Evolutionary conservation across 2,888 invertebrate species (phyloP), one percentile per base, ranked within the genome.

Genomic region (Dastarcus helophoroides): DNA sequence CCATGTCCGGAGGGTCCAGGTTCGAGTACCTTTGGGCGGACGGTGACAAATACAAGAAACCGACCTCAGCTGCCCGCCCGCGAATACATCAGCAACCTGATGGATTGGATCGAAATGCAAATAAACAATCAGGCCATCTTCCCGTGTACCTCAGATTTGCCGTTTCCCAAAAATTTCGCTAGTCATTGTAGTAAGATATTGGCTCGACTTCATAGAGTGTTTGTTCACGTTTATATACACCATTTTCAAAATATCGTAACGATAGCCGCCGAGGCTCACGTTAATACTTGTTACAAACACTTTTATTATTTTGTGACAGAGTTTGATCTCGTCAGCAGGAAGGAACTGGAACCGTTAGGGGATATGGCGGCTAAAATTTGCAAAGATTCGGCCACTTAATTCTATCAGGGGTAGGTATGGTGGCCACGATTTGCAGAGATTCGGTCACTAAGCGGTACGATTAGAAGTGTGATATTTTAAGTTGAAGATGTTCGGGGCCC

Each of bases 21-120:
- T 90, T 86, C 57, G 89, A 90, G 57, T 91, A 91, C 55, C 65
- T 88, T 21, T 91, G 90, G 90, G 84, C 83, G 12, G 90, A 91
- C 60, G 84, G 85, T 7, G 72, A 72, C 16, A 73, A 74, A 54
- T 83, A 77, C 60, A 79, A 77, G 50, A 79, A 76, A 46, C 84
- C 85, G 6, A 85, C 84, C 12, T 73, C 76, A n/a, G 17, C 59
- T 90, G 33, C 83, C 89, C 5, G 89, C 89, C 3, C 79, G 80
- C 13, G 76, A 81, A 50, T 91, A 91, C 53, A 79, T 89, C 36
- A 71, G 76, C 36, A 65, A 83, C 26, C 64, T 89, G 10, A 89
- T 89, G 85, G 89, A 90, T 54, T 91, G 90, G 90, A 80, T 84
- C 23, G 91, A 91, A 62, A 62, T 72, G 22, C 85, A 89, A 62